Evolutionary conservation across 1,140 invertebrate species (phyloP).

Genomic region (Chymomyza costata): DNA sequence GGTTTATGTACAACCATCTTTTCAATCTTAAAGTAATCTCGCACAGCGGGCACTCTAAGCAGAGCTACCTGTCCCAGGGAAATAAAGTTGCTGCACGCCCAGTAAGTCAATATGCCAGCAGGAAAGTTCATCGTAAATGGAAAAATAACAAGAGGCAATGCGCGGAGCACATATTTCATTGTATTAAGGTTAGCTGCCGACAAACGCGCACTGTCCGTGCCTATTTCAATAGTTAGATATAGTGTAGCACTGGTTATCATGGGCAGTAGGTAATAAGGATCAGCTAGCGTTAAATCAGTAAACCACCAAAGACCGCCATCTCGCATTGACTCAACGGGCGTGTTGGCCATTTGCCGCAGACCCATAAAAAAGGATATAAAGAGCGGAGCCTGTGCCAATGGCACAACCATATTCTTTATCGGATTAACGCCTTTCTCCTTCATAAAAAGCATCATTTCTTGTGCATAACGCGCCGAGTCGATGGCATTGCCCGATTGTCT

Average conservation of each 20-base stretch:
- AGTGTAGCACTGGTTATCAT: slow-evolving; percentile 88
- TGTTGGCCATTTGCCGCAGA: slow-evolving; percentile 87
- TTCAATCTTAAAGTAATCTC: slow-evolving; percentile 88
- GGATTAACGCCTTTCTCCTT: slow-evolving; percentile 88
- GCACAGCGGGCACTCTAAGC: slow-evolving; percentile 84
- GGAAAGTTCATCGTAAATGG: slow-evolving; percentile 93
- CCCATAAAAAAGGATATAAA: slow-evolving; percentile 95
- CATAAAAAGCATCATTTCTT: slow-evolving; percentile 88
- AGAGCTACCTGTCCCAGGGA: slow-evolving; percentile 86
- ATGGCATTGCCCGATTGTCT: slow-evolving; percentile 86
- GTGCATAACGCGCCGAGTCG: slow-evolving; percentile 82
- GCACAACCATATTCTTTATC: slow-evolving; percentile 87
- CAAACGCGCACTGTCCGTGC: slow-evolving; percentile 84
- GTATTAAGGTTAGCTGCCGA: slow-evolving; percentile 80
- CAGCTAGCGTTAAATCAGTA: slow-evolving; percentile 90
- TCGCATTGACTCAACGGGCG: slow-evolving; percentile 91
- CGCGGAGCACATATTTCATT: slow-evolving; percentile 85
- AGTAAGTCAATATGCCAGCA: slow-evolving; percentile 92
- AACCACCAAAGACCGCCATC: slow-evolving; percentile 96
- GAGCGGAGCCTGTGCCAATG: slow-evolving; percentile 89
- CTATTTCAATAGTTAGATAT: slow-evolving; percentile 87
- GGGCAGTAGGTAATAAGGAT: slow-evolving; percentile 93
- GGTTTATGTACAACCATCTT: slow-evolving; percentile 78
- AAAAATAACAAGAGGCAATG: slow-evolving; percentile 87
- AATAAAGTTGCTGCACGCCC: slow-evolving; percentile 92